Evolutionary conservation across 2,113 vertebrate species (phyloP).

Genomic region (Dascyllus trimaculatus): DNA sequence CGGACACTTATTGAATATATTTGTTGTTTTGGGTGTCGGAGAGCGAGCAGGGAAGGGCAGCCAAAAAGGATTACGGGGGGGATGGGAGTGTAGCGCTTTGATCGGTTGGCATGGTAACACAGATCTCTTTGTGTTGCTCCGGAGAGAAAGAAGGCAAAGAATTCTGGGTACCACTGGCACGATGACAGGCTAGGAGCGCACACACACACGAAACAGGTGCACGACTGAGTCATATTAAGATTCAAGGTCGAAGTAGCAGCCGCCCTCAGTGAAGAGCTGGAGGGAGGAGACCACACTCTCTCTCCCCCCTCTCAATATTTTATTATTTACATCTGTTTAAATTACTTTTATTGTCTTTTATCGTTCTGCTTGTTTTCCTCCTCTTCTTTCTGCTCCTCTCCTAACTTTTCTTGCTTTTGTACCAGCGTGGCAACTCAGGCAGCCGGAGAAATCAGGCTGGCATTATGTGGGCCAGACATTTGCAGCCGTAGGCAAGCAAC

Average conservation of each 20-base stretch:
- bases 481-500: conserved; percentile 51
- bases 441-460: conserved; percentile 54
- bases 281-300: conserved; percentile 1
- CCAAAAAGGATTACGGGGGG: conserved; percentile 57
- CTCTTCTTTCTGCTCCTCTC: neutral
- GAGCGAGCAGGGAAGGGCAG: conserved; percentile 33
- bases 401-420: conserved; percentile 7
- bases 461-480: conserved; percentile 61
- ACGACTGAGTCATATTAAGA: conserved; percentile 62
- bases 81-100: conserved; percentile 59
- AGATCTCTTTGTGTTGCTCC: conserved; percentile 75
- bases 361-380: conserved; percentile 29
- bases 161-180: conserved; percentile 72
- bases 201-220: conserved; percentile 65
- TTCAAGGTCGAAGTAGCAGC: conserved; percentile 72
- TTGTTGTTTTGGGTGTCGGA: conserved; percentile 45
- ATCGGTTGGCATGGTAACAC: conserved; percentile 82
- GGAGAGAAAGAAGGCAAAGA: conserved; percentile 63
- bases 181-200: conserved; percentile 55
- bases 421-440: conserved; percentile 39
- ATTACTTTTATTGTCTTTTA: conserved; percentile 21
- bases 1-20: conserved; percentile 31
- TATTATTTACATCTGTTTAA: conserved; percentile 18
- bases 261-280: conserved; percentile 15
- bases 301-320: neutral